Evolutionary conservation across 2,888 invertebrate genomes (phyloP).

Genomic region (Microplitis deprimator): DNA sequence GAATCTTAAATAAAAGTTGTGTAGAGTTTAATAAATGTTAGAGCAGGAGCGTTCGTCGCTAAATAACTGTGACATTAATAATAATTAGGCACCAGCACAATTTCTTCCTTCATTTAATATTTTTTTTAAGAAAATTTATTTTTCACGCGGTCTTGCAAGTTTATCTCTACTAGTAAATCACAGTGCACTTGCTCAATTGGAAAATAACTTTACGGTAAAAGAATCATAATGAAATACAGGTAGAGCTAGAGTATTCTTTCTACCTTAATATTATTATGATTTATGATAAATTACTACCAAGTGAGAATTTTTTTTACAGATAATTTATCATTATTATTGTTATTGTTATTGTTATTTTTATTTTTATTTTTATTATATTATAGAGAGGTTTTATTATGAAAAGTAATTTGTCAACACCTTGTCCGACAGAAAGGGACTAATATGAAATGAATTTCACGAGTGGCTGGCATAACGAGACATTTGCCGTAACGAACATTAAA

Average conservation of each 20-base stretch:
- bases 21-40: constrained; percentile 9
- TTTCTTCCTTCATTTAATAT: background rate
- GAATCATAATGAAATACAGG: background rate
- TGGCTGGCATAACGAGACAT: constrained; percentile 46
- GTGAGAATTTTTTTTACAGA: no score
- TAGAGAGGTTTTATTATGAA: background rate
- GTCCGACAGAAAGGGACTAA: constrained; percentile 35
- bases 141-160: background rate
- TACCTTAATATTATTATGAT: no score
- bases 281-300: no score
- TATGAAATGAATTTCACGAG: constrained; percentile 32
- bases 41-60: background rate
- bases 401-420: constrained; percentile 55
- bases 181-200: constrained; percentile 10
- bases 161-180: constrained; percentile 14
- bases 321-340: no score
- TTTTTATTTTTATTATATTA: no score
- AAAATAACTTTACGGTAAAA: constrained; percentile 15
- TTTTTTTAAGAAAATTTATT: background rate
- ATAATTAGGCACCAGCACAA: constrained; percentile 10
- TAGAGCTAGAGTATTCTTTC: no score
- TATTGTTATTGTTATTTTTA: no score
- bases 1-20: background rate
- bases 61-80: constrained; percentile 21
- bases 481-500: constrained; percentile 51